Evolutionary conservation across 2,113 vertebrate species (phyloP), one percentile per base, ranked within the genome.

Genomic region (Plecotus auritus): DNA sequence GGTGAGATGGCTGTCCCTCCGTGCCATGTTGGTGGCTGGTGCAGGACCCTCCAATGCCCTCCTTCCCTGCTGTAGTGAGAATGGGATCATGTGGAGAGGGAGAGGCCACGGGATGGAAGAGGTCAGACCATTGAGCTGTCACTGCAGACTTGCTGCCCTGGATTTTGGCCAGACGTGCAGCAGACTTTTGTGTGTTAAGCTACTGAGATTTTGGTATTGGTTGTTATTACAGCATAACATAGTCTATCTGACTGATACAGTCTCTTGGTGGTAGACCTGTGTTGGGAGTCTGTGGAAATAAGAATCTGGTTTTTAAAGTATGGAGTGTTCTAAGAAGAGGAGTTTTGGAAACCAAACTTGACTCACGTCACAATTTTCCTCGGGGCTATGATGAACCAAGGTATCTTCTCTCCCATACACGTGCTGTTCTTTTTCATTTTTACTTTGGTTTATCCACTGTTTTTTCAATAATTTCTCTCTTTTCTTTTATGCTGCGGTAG

Each of bases 331-430:
- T 49, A 49, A 70, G 49, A 90, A 84, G 59, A 32, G 16, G 56
- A 81, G 30, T 61, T 49, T 45, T 40, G 84, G n/a, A 91, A 93
- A 91, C 4, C 37, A 86, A 51, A 86, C 9, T 61, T 77, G 16
- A 51, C 47, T 84, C 35, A 54, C 37, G n/a, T 74, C 61, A 59
- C 40, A 42, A 4, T 56, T 91, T 91, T 47, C 69, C 67, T 56
- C 45, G 37, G 72, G 32, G 16, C 22, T 82, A 0, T 80, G 64
- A 90, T 70, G 35, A 78, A 30, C 42, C 73, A 85, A 73, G 32
- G 45, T 47, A 40, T 28, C 3, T 12, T 84, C 32, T 78, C 9
- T 77, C 4, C 1, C 35, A 18, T 49, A 32, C 59, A 32, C 54
- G 32, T 40, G 20, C 1, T 81, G 45, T 51, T 81, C 7, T 72